Base-by-base conservation (phyloP, 2,797 vertebrate species). In the Knipowitschia caucasica region DNA sequence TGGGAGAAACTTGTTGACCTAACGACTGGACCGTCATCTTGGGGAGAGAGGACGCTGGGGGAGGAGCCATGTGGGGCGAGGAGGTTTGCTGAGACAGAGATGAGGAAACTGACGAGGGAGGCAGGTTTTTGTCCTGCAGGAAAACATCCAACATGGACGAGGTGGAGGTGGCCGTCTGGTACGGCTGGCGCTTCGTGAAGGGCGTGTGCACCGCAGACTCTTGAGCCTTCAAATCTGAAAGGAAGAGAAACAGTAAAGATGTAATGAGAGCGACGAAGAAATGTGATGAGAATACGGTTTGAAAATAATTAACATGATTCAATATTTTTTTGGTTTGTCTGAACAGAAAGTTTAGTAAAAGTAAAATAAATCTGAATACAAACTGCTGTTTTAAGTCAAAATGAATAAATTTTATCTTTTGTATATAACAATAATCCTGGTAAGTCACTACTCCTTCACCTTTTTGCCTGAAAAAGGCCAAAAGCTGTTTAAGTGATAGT, bases 91-190 rank as follows among this genome's bases (percentile, higher is more conserved):
- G 86, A 79, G 76, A 69, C 86, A 84, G 74, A 62, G 84, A 85
- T 56, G 82, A 77, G 50, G 82, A 74, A 56, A 79, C 62, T 6
- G 71, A 57, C 3, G 82, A 75, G 66, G 90, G 44, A 85, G 91
- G 77, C 67, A 85, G 63, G 88, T 87, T 62, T 93, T 92, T 96
- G 66, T 98, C 94, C 87, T 95, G 96, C 86, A 98, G 91, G 88
- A 96, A 99, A 75, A 92, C 92, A 39, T 99, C 96, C 83, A 98
- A 94, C 91, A 98, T 95, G 74, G 94, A 88, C 58, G 95, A 93
- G 64, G 93, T 81, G 39, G 85, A 72, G 29, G 88, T 69, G 75
- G 84, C 47, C 0, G 93, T 81, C 6, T 95, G 92, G 82, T 95
- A 99, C 62, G 94, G 91, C 88, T 94, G 95, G 17, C 94, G 92